These are phyloP conservation scores for Cyprinodon brontotheroides DNA, from an alignment of 2,113 vertebrate species.

Conservation along the genomic window DNA sequence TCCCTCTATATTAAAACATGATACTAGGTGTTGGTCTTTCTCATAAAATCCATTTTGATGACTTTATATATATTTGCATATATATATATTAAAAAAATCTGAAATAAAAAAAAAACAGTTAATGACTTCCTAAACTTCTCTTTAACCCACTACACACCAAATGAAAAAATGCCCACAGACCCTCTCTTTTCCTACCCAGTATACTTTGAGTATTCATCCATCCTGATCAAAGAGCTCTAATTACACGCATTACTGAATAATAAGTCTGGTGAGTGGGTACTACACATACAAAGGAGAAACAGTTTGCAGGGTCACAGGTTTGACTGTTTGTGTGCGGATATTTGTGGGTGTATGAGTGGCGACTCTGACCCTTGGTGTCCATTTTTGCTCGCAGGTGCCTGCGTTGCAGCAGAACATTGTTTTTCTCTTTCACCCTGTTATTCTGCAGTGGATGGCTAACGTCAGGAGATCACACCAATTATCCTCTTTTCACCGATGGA, in stretches of 20 bases:
- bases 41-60: too few relatives aligned
- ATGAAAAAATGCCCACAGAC: slow-evolving; percentile 19
- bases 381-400: slow-evolving; percentile 6
- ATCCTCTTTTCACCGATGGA: slow-evolving; percentile 55
- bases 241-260: slow-evolving; percentile 63
- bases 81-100: neutral
- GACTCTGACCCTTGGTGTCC: slow-evolving; percentile 15
- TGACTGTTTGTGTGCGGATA: slow-evolving; percentile 30
- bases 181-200: slow-evolving; percentile 31
- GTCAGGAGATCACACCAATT: slow-evolving; percentile 50
- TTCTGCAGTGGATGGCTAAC: slow-evolving; percentile 50
- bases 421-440: slow-evolving; percentile 40
- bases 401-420: slow-evolving; percentile 29
- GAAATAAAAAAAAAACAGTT: slow-evolving; percentile 3
- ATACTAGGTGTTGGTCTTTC: too few relatives aligned
- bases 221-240: slow-evolving; percentile 59
- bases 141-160: slow-evolving; percentile 27
- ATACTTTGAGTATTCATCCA: slow-evolving; percentile 45
- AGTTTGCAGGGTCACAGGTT: slow-evolving; percentile 36
- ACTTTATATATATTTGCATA: too few relatives aligned
- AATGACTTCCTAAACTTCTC: slow-evolving; percentile 24
- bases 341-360: slow-evolving; percentile 22
- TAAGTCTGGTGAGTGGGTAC: slow-evolving; percentile 50
- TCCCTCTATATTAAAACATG: too few relatives aligned
- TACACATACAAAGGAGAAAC: slow-evolving; percentile 46